These are phyloP conservation scores for Holotrichia oblita DNA, from an alignment of 1,140 invertebrate species.

Conservation along the genomic window DNA sequence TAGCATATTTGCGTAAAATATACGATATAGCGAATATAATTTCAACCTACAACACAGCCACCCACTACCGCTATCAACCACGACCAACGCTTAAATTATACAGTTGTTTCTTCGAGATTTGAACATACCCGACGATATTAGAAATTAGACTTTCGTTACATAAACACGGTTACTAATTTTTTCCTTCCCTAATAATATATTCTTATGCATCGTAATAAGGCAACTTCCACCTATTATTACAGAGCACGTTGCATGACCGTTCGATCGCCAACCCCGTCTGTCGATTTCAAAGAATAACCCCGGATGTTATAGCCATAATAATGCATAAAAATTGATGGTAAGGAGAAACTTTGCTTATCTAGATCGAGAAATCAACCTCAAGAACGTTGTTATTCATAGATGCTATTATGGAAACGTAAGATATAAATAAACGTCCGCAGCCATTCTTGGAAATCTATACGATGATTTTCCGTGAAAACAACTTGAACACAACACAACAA, in stretches of 20 bases:
- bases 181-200: conserved; percentile 13
- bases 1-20: conserved; percentile 13
- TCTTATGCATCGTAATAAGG: conserved; percentile 7
- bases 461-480: too few species aligned
- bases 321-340: background rate
- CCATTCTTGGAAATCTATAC: too few species aligned
- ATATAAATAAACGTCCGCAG: too few species aligned
- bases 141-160: conserved; percentile 13
- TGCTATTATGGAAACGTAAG: too few species aligned
- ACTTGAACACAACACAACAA: too few species aligned
- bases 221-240: background rate
- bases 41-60: background rate
- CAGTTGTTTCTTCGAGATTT: background rate
- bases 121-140: conserved; percentile 7
- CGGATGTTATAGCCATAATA: background rate
- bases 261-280: background rate
- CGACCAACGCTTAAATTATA: background rate
- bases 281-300: background rate
- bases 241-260: background rate
- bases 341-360: background rate
- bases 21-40: background rate
- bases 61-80: background rate
- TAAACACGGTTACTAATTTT: conserved; percentile 9
- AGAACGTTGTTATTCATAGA: too few species aligned
- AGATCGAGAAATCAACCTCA: background rate